phyloP scores from a whole-genome alignment of 2,888 invertebrate species.

The Caradrina kadenii region DNA sequence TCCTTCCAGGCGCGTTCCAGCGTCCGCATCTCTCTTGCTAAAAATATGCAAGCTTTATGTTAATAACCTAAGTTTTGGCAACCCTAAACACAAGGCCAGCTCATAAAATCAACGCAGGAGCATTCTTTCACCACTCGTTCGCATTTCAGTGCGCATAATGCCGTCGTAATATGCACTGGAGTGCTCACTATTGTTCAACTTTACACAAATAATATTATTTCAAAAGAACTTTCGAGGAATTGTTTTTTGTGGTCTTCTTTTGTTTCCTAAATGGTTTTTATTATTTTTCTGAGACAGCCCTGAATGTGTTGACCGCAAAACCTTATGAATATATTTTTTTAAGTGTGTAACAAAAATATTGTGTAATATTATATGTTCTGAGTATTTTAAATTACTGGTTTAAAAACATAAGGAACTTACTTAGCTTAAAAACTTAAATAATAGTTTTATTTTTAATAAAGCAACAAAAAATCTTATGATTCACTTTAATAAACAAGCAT shows the following conservation, averaged over 20 bases:
- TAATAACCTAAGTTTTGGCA: conserved; percentile 13
- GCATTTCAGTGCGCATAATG: conserved; percentile 60
- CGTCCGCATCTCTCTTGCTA: no score
- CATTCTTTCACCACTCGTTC: conserved; percentile 60
- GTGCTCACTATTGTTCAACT: conserved; percentile 69
- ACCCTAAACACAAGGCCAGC: conserved; percentile 62
- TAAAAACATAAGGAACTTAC: no score
- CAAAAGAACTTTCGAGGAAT: conserved; percentile 47
- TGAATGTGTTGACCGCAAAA: conserved; percentile 23
- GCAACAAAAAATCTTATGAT: no score
- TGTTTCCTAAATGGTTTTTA: conserved; percentile 39
- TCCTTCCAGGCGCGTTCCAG: no score
- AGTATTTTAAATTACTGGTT: background rate
- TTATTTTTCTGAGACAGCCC: conserved; percentile 40
- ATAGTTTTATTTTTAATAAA: no score
- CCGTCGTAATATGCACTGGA: conserved; percentile 64
- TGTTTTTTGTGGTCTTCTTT: conserved; percentile 42
- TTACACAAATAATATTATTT: conserved; percentile 45
- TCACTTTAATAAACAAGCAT: no score
- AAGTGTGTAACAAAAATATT: conserved; percentile 27
- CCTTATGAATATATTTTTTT: conserved; percentile 25
- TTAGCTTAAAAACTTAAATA: no score
- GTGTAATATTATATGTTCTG: conserved; percentile 14
- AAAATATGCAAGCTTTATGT: background rate
- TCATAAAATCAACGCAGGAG: conserved; percentile 64